phyloP scores from a whole-genome alignment of 2,888 invertebrate genomes.

The Acleris cristana region DNA sequence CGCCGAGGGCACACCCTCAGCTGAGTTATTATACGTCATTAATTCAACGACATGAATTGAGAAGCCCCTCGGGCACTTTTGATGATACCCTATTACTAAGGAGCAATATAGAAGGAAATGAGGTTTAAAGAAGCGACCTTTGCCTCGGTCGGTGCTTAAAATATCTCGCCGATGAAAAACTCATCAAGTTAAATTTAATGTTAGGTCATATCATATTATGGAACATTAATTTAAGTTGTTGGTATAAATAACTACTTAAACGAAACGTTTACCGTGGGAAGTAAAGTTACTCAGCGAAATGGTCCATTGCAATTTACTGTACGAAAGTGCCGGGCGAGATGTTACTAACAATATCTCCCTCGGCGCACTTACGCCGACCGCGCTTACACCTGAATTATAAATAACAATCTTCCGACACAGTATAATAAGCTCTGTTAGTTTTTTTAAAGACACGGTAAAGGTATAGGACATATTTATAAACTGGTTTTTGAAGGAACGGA shows the following conservation, averaged over 20 bases:
- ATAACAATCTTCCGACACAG: conserved; percentile 17
- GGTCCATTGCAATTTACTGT: conserved; percentile 26
- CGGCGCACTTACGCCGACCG: conserved; percentile 1
- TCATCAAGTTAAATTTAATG: not conserved
- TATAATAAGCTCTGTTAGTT: no score
- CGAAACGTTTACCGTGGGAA: conserved; percentile 1
- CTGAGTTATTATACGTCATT: conserved; percentile 66
- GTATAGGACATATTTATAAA: no score
- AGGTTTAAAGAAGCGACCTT: conserved; percentile 46
- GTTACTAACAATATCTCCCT: conserved; percentile 23
- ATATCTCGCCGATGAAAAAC: not conserved
- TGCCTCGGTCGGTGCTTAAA: not conserved
- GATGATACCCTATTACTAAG: conserved; percentile 63
- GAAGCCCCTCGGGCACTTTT: conserved; percentile 54
- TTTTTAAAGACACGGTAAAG: no score
- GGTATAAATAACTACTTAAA: no score
- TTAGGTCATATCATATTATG: no score
- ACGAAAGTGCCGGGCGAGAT: conserved; percentile 14
- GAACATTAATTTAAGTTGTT: no score
- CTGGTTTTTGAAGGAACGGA: no score
- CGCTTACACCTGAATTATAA: conserved; percentile 31
- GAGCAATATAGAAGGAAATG: conserved; percentile 57
- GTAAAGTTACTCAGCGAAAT: conserved; percentile 16
- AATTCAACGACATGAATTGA: conserved; percentile 61
- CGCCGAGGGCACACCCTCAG: conserved; percentile 49